These are phyloP conservation scores for Drosophila melanica DNA, from an alignment of 1,140 invertebrate species.

Conservation along the genomic window DNA sequence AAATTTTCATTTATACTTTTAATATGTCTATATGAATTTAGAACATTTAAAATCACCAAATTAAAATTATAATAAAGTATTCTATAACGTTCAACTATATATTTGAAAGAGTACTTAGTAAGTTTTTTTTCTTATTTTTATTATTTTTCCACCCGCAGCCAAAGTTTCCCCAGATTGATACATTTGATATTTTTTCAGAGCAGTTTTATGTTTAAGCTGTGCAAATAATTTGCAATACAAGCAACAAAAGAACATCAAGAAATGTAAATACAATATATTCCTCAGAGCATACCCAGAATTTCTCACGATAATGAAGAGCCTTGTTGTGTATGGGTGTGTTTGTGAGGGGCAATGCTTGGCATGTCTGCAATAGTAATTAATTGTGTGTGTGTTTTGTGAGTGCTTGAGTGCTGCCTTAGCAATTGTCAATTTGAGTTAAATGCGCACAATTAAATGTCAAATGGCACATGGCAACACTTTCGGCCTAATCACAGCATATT, in stretches of 20 bases:
- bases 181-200: no score
- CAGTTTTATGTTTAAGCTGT: neutral
- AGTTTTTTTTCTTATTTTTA: no score
- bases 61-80: no score
- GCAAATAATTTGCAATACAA: constrained; percentile 11
- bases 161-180: no score
- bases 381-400: constrained; percentile 26
- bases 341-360: constrained; percentile 38
- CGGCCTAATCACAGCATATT: constrained; percentile 61
- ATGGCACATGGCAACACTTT: constrained; percentile 53
- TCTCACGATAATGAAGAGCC: constrained; percentile 56
- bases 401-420: constrained; percentile 46
- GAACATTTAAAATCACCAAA: no score
- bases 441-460: constrained; percentile 71
- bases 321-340: constrained; percentile 27
- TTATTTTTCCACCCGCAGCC: no score
- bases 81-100: no score
- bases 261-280: constrained; percentile 19
- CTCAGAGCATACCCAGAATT: constrained; percentile 33
- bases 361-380: constrained; percentile 64
- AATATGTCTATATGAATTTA: no score
- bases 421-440: constrained; percentile 79
- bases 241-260: constrained; percentile 4
- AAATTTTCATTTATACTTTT: neutral
- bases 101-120: no score